phyloP scores from a whole-genome alignment of 37 sponge, comb jelly and placozoan species.

The Diacarnus erythraeanus region DNA sequence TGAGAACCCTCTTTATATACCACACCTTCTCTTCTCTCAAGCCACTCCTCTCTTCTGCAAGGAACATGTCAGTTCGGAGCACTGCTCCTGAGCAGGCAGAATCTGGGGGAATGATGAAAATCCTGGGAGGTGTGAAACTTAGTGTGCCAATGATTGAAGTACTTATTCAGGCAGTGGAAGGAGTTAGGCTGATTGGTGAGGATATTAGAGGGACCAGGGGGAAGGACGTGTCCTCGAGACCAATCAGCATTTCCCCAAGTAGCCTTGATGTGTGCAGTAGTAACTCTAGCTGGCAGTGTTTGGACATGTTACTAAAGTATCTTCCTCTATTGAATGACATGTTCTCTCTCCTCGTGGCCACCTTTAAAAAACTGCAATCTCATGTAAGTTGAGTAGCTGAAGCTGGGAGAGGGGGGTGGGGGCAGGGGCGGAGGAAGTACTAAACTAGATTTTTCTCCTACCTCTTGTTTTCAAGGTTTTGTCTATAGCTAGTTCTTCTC shows the following conservation, averaged over 20 bases:
- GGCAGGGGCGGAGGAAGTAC: too few relatives aligned
- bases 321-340: slow-evolving; percentile 37
- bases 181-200: slow-evolving; percentile 22
- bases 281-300: slow-evolving; percentile 48
- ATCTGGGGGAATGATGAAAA: slow-evolving; percentile 10
- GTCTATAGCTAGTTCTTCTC: background rate
- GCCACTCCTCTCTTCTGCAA: slow-evolving; percentile 25
- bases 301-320: slow-evolving; percentile 37
- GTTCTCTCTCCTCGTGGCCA: slow-evolving; percentile 27
- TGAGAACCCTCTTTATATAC: slow-evolving; percentile 43
- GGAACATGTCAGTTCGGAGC: background rate
- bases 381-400: background rate
- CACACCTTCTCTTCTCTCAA: slow-evolving; percentile 32
- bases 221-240: slow-evolving; percentile 17
- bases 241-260: background rate
- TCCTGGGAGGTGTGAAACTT: slow-evolving; percentile 10
- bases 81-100: background rate
- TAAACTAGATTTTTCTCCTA: too few relatives aligned
- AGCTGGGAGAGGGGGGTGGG: too few relatives aligned
- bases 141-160: slow-evolving; percentile 36
- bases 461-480: background rate
- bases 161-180: slow-evolving; percentile 17
- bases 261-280: slow-evolving; percentile 14
- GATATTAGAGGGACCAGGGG: background rate
- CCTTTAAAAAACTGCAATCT: slow-evolving; percentile 45